phyloP scores from a whole-genome alignment of 2,888 invertebrate species.

The Rotaria macrura region DNA sequence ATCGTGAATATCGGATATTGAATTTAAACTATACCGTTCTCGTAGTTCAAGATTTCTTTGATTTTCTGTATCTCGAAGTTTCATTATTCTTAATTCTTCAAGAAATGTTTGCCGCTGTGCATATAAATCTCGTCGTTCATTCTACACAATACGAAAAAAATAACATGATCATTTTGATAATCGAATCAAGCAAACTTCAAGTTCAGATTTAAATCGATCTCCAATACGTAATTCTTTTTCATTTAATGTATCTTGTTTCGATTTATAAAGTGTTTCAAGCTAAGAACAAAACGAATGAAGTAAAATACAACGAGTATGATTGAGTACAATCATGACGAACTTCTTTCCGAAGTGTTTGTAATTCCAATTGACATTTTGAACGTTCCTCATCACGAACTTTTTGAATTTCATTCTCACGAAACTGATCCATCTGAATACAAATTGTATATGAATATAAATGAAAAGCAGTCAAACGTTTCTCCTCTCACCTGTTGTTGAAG shows the following conservation, averaged over 20 bases:
- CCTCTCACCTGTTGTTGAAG: neutral
- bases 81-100: constrained; percentile 17
- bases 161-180: too few species aligned
- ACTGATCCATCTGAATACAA: neutral
- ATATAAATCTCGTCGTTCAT: neutral
- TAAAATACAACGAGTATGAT: neutral
- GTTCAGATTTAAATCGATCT: constrained; percentile 2
- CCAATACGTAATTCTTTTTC: constrained; percentile 1
- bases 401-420: neutral
- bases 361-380: constrained; percentile 17
- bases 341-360: constrained; percentile 14
- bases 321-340: neutral
- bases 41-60: neutral
- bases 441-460: neutral
- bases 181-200: neutral
- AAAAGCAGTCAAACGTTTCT: too few species aligned
- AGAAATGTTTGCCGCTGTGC: constrained; percentile 4
- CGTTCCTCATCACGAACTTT: constrained; percentile 10
- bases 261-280: neutral
- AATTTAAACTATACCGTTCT: neutral
- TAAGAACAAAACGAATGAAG: neutral
- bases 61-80: neutral
- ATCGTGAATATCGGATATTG: too few species aligned
- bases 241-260: neutral
- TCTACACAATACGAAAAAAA: neutral